Percentiles rank a stretch among this genome's conserved stretches.
Evolutionary conservation across 2,797 vertebrate genomes (phyloP).

Genomic region (Psittacula echo): DNA sequence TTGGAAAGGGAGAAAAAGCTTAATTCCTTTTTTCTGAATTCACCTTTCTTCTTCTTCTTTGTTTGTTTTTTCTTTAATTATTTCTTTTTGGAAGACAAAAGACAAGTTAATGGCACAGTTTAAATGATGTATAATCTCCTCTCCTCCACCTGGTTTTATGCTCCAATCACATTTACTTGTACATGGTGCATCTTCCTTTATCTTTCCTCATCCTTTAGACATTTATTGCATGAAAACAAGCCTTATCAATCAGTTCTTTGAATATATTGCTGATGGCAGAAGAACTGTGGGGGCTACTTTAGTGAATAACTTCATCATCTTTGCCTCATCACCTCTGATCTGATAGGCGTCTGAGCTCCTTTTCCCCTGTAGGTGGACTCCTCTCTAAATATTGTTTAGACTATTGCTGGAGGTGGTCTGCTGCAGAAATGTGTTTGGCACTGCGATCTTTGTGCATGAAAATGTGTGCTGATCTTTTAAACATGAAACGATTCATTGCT

Average conservation of each 20-base stretch:
- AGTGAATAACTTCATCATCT: constrained; percentile 32
- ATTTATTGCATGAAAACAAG: constrained; percentile 28
- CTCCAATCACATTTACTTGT: background rate
- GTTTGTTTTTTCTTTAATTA: background rate
- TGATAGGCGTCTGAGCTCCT: constrained; percentile 12
- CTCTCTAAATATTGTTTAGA: constrained; percentile 38
- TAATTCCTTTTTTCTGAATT: background rate
- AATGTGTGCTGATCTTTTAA: constrained; percentile 39
- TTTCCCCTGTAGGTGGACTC: constrained; percentile 15
- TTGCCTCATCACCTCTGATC: constrained; percentile 14
- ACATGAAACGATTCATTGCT: constrained; percentile 1
- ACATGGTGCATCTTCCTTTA: background rate
- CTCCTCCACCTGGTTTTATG: background rate
- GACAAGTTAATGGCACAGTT: background rate
- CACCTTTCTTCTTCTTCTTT: background rate
- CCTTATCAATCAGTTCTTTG: constrained; percentile 42
- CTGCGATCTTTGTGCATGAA: constrained; percentile 17
- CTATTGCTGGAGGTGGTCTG: constrained; percentile 36
- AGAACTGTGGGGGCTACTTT: background rate
- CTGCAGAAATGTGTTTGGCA: constrained; percentile 13
- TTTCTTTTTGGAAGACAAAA: background rate
- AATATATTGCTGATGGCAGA: constrained; percentile 48
- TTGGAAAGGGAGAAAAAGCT: background rate
- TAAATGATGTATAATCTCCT: background rate
- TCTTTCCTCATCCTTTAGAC: background rate